Conservation (phyloP, 2,113 vertebrate genomes). For the Rousettus leschenaultii region DNA sequence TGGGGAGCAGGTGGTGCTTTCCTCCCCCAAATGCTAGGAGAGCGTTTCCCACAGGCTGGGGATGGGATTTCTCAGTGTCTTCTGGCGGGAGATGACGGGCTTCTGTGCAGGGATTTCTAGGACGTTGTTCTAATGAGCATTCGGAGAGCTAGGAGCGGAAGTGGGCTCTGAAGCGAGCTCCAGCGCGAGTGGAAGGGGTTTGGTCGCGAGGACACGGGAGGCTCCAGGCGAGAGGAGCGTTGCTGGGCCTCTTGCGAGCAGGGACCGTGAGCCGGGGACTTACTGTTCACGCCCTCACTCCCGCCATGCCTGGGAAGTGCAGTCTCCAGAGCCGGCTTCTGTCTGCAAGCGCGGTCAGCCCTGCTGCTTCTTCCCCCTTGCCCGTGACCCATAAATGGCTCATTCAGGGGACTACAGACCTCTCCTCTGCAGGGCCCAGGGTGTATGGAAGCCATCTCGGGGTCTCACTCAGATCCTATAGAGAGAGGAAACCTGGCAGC, state of each 20-base stretch:
- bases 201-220: background rate
- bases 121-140: background rate
- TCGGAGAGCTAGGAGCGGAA: background rate
- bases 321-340: background rate
- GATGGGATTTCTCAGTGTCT: background rate
- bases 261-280: no score
- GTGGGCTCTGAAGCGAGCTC: background rate
- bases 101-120: background rate
- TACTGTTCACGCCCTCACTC: rapidly evolving
- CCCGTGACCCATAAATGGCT: background rate
- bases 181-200: background rate
- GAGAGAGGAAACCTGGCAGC: background rate
- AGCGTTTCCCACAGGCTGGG: background rate
- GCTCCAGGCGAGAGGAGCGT: background rate
- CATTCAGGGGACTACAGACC: no score
- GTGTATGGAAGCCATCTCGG: background rate
- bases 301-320: background rate
- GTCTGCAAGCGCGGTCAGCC: background rate
- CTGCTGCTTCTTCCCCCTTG: background rate
- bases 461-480: background rate
- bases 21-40: background rate
- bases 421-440: background rate
- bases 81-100: background rate
- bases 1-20: background rate
- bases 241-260: background rate